Conservation (phyloP, 2,113 vertebrate genomes). For the Eptesicus fuscus region DNA sequence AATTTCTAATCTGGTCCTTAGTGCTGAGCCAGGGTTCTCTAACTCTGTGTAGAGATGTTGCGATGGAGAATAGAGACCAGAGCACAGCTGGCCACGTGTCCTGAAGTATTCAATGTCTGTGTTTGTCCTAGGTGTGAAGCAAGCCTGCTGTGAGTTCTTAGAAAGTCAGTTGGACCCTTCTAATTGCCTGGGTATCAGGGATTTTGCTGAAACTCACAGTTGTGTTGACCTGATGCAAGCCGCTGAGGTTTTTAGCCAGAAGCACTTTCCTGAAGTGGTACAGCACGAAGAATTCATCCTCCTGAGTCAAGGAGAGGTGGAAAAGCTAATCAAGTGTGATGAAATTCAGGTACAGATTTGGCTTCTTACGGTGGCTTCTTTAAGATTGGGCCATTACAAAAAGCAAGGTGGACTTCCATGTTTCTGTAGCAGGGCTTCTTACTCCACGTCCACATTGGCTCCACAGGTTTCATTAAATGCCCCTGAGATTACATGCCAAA, state of each 20-base stretch:
- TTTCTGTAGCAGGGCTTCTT: background rate
- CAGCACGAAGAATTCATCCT: slow-evolving; percentile 99
- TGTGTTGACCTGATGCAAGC: slow-evolving; percentile 98
- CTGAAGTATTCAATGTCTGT: background rate
- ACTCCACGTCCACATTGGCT: background rate
- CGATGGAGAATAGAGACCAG: background rate
- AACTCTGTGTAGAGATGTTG: background rate
- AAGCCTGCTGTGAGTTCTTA: slow-evolving; percentile 98
- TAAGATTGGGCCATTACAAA: background rate
- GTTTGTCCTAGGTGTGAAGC: slow-evolving; percentile 91
- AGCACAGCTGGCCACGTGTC: background rate
- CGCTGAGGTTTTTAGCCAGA: slow-evolving; percentile 97
- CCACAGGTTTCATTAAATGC: background rate
- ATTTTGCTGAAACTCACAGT: slow-evolving; percentile 99
- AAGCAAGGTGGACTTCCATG: background rate
- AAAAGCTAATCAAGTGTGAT: slow-evolving; percentile 98
- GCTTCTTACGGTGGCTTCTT: background rate
- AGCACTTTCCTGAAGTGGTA: slow-evolving; percentile 98
- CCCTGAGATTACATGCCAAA: background rate
- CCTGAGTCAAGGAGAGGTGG: slow-evolving; percentile 95
- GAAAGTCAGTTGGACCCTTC: slow-evolving; percentile 98
- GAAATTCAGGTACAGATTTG: slow-evolving; percentile 94
- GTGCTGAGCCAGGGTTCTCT: background rate
- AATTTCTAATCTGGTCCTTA: background rate
- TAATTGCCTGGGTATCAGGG: slow-evolving; percentile 98